Base-by-base conservation (phyloP, 2,888 invertebrate genomes). In the Heliconius hortense region DNA sequence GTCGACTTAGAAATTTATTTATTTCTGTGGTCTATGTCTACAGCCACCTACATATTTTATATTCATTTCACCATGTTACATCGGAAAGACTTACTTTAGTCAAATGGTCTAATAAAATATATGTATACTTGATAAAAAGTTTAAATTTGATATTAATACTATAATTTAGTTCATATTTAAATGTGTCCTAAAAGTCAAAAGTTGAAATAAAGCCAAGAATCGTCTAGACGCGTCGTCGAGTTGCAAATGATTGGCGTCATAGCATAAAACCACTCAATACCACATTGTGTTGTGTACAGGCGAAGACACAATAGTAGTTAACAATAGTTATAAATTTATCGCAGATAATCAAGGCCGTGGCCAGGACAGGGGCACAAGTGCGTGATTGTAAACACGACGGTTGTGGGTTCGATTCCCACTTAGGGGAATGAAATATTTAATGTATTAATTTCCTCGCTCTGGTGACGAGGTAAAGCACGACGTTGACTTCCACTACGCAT, bases 131-230 rank as follows among this genome's bases (percentile, higher is more conserved):
- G n/a, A 10, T 2, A 77, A 77, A 76, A 71, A 78, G 79, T 76
- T 62, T 72, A 75, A 82, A 84, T 82, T 82, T 83, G 80, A 80
- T 81, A 79, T 76, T 76, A 79, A 81, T 80, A 83, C 81, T 80
- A 80, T 79, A 81, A 80, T 82, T 83, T 83, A 81, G 82, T 81
- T 82, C 75, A 83, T 82, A 82, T 84, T 84, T 80, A 82, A 86
- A 77, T 79, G 84, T 81, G 76, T 80, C 86, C 85, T 85, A 79
- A 81, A 82, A 82, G 81, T 82, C 80, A 80, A 81, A 78, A 84
- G 81, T 91, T 92, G 90, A 90, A 88, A 84, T 87, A 81, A 81
- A 84, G 91, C 92, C 92, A 91, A 91, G 81, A 86, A 84, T 86
- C 86, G 84, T 83, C 82, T 82, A 83, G 84, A 84, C 83, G 82